These are phyloP conservation scores for Brachypodius melanocephalos DNA, from an alignment of 2,113 vertebrate species.

Conservation along the genomic window DNA sequence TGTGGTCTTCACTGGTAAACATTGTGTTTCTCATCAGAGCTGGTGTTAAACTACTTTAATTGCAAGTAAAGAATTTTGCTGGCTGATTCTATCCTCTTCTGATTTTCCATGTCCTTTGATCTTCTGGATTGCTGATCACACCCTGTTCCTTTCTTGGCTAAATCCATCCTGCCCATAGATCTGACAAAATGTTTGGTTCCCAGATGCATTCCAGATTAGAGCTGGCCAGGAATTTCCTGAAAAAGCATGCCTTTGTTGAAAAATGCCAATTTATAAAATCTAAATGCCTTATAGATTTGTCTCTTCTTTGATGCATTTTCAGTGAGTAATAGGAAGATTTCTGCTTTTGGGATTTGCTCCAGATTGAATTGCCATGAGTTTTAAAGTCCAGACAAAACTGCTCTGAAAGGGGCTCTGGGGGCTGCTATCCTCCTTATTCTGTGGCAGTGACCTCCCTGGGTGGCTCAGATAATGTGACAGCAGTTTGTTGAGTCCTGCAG, in stretches of 20 bases:
- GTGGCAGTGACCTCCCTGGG: background rate
- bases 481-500: background rate
- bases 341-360: background rate
- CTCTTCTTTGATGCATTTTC: background rate
- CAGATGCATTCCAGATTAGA: slow-evolving; percentile 7
- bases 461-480: background rate
- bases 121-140: background rate
- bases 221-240: slow-evolving; percentile 12
- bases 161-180: background rate
- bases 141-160: background rate
- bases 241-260: slow-evolving; percentile 6
- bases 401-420: background rate
- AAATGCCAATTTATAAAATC: background rate
- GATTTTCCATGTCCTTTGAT: slow-evolving; percentile 4
- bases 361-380: background rate
- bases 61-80: background rate
- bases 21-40: background rate
- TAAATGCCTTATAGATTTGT: background rate
- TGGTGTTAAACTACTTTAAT: background rate
- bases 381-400: background rate
- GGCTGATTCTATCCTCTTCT: background rate
- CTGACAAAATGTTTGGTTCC: background rate
- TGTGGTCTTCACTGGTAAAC: background rate
- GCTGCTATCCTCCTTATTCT: background rate
- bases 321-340: background rate